Evolutionary conservation across 2,888 invertebrate species (phyloP).

Genomic region (Malthinus seriepunctatus): DNA sequence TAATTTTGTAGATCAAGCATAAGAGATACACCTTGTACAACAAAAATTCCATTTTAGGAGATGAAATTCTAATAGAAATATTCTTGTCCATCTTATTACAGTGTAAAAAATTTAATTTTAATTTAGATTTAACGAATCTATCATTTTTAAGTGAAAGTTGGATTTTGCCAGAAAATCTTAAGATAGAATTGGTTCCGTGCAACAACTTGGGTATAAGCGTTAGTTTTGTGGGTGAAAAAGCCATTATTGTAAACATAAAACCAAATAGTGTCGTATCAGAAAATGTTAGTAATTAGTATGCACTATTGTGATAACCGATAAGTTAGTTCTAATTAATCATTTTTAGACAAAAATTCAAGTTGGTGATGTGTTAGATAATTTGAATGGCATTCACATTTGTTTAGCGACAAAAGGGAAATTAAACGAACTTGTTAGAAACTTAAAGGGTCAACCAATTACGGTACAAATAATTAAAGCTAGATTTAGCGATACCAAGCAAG

Average conservation of each 20-base stretch:
- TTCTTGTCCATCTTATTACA: conserved; percentile 61
- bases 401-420: conserved; percentile 56
- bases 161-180: conserved; percentile 60
- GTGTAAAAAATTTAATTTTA: conserved; percentile 57
- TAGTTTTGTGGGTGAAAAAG: conserved; percentile 63
- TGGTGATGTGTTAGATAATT: conserved; percentile 66
- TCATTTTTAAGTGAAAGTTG: conserved; percentile 67
- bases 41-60: conserved; percentile 60
- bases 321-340: background rate
- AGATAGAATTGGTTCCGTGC: conserved; percentile 66
- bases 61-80: conserved; percentile 66
- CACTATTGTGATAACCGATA: background rate
- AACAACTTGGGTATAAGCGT: conserved; percentile 64
- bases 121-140: conserved; percentile 59
- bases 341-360: conserved; percentile 61
- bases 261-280: conserved; percentile 66
- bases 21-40: conserved; percentile 42
- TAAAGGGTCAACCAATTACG: conserved; percentile 55
- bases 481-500: conserved; percentile 47
- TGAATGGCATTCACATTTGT: conserved; percentile 61
- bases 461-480: conserved; percentile 61
- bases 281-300: conserved; percentile 61
- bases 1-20: conserved; percentile 21
- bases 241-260: conserved; percentile 62
- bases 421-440: conserved; percentile 56